Percentiles rank a stretch among this genome's conserved stretches.
Conservation (phyloP, 2,113 vertebrate species). For the Ciconia maguari region DNA sequence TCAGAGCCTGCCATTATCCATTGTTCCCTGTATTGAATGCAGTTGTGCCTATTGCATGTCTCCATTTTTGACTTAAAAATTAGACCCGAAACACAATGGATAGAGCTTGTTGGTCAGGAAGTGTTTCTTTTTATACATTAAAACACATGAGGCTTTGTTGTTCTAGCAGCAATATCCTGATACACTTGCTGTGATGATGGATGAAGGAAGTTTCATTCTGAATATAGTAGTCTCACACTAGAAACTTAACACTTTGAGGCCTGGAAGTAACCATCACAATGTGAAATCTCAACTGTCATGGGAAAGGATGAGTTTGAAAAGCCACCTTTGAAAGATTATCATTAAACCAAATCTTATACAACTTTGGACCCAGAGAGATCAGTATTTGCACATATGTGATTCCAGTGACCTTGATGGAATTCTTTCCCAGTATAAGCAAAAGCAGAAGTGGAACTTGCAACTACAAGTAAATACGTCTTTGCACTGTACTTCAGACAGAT, state of each 20-base stretch:
- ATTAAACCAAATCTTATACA: background rate
- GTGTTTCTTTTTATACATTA: slow-evolving; percentile 22
- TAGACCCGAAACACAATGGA: background rate
- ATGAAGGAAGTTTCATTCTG: slow-evolving; percentile 19
- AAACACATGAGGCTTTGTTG: background rate
- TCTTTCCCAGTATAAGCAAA: background rate
- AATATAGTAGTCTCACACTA: background rate
- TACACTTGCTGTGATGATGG: background rate
- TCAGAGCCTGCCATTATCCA: background rate
- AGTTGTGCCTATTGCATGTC: background rate
- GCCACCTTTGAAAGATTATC: background rate
- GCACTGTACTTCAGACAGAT: background rate
- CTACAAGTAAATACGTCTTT: background rate
- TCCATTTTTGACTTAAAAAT: background rate
- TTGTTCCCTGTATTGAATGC: background rate
- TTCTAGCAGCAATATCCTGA: background rate
- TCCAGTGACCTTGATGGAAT: background rate
- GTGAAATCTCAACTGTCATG: background rate
- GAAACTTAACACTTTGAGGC: background rate
- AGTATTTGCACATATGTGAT: background rate
- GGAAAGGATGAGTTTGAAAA: background rate
- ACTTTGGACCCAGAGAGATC: background rate
- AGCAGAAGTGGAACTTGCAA: background rate
- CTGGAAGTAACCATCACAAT: background rate
- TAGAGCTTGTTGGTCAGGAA: background rate